Percentiles rank a stretch among this genome's conserved stretches.
These are phyloP conservation scores for Platysternon megacephalum DNA, from an alignment of 2,113 vertebrate genomes.

Conservation along the genomic window DNA sequence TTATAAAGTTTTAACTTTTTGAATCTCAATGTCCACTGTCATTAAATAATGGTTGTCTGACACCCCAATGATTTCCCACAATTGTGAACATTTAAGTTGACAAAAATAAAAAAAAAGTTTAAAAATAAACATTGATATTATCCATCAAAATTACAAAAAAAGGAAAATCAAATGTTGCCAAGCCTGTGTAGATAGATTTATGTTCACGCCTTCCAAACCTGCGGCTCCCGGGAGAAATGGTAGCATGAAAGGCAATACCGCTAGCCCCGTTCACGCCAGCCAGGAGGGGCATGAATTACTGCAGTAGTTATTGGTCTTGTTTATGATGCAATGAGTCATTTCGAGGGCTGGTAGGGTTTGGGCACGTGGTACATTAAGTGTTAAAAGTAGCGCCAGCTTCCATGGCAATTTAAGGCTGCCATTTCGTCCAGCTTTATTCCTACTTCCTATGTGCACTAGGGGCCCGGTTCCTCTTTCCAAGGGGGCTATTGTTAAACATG, in stretches of 20 bases:
- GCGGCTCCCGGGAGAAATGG: not conserved
- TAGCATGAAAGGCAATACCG: slow-evolving; percentile 2
- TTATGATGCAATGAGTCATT: slow-evolving; percentile 2
- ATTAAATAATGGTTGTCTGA: too few relatives aligned
- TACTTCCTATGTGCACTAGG: slow-evolving; percentile 17
- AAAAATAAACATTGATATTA: too few relatives aligned
- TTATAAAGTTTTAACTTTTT: too few relatives aligned
- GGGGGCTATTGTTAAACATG: slow-evolving; percentile 36
- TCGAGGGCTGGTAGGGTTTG: not conserved
- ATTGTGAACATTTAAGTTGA: too few relatives aligned
- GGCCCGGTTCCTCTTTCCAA: slow-evolving; percentile 42
- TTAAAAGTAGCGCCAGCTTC: slow-evolving; percentile 49
- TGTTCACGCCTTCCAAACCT: not conserved
- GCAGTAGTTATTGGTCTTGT: fast-evolving
- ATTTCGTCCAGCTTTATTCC: not conserved
- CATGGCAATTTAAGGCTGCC: slow-evolving; percentile 33
- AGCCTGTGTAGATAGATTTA: slow-evolving; percentile 10
- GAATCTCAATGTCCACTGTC: too few relatives aligned
- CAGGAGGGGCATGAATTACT: slow-evolving; percentile 21
- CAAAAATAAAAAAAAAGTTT: too few relatives aligned
- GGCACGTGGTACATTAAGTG: slow-evolving; percentile 19
- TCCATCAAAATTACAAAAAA: too few relatives aligned
- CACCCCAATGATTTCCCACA: too few relatives aligned
- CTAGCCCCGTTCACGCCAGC: slow-evolving; percentile 5
- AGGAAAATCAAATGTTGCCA: too few relatives aligned